Conservation (phyloP, 2,113 vertebrate genomes). For the Sapajus apella region DNA sequence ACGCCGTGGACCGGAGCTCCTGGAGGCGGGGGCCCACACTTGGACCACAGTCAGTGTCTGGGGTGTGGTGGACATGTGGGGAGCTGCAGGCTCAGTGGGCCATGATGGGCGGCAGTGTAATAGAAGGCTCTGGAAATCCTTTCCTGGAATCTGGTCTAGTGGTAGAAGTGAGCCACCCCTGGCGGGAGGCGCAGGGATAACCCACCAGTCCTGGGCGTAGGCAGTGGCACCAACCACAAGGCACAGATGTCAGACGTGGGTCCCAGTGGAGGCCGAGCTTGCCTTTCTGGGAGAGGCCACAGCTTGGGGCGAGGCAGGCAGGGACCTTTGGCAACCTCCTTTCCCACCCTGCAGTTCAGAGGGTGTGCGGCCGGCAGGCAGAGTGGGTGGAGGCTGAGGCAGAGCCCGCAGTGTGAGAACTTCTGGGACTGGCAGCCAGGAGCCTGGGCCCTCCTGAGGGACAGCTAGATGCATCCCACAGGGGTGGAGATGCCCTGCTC, state of each 20-base stretch:
- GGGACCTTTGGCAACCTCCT: background rate
- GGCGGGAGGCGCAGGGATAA: background rate
- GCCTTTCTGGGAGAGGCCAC: background rate
- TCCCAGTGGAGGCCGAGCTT: too few species aligned
- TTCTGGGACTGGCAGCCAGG: background rate
- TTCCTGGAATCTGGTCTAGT: background rate
- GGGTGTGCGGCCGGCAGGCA: background rate
- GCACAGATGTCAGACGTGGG: background rate
- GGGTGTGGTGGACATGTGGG: background rate
- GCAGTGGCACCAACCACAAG: background rate
- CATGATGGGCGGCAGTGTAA: accelerated
- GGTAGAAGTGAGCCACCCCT: accelerated
- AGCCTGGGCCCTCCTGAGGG: background rate
- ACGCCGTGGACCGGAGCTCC: background rate
- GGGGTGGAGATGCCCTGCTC: background rate
- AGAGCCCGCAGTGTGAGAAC: background rate
- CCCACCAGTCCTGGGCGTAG: too few species aligned
- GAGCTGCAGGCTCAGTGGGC: too few species aligned
- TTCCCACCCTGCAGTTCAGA: background rate
- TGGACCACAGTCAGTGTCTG: background rate
- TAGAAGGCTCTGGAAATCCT: background rate
- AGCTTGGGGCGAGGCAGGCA: background rate
- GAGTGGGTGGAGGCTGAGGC: background rate
- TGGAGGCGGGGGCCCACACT: background rate
- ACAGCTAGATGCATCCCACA: background rate